Evolutionary conservation across 2,888 invertebrate genomes (phyloP), one percentile per base, ranked within the genome.

Genomic region (Caenorhabditis wallacei): DNA sequence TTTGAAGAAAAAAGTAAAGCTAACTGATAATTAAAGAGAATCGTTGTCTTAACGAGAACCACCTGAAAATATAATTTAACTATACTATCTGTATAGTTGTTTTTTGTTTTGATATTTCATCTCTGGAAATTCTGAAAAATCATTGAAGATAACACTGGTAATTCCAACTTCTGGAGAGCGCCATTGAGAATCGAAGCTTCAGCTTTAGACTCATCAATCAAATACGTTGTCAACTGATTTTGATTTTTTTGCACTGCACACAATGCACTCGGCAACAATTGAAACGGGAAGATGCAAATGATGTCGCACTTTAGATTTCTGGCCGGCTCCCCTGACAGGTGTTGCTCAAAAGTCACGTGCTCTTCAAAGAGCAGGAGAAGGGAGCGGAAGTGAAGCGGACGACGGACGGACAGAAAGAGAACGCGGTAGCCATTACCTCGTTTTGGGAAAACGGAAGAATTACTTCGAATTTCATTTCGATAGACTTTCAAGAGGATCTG

Each of bases 241-340:
- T 54, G 72, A 72, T 72, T 72, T 72, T 72, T 72, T 72, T 72
- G 72, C 72, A 63, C 63, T 72, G 43, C 68, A 46, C 70, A 66
- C 64, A 66, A 22, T 72, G 54, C 63, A 72, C 72, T 26, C 63
- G 54, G 51, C 53, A 40, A 43, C 40, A 72, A 63, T 61, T n/a
- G 57, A 46, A 57, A 30, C 48, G 61, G n/a, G 71, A 63, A 63
- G 72, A 72, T 72, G 72, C 72, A 63, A 72, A 72, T 72, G 72
- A 72, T 63, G 22, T 30, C 53, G 40, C 68, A 54, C 68, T 54
- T 54, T 43, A 68, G 63, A 72, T 72, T 61, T 72, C 63, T 54
- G 63, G 72, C 63, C 63, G 63, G 40, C 72, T 61, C 72, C n/a
- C 26, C 53, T 59, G 63, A 63, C 72, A 72, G 72, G 72, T 72